Evolutionary conservation across 1,140 invertebrate species (phyloP).

Genomic region (Cotesia typhae): DNA sequence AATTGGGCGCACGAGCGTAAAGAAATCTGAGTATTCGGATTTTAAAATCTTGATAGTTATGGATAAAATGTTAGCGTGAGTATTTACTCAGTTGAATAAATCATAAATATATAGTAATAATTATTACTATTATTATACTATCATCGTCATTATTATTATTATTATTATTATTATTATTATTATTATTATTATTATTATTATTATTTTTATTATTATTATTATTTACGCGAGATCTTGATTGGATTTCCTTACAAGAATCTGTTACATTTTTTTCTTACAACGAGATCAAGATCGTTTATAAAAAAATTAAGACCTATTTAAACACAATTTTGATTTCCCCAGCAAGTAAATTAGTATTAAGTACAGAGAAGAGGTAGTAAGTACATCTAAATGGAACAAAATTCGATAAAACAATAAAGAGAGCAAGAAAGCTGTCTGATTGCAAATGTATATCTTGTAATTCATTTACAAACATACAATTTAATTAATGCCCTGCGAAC

Average conservation of each 20-base stretch:
- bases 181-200: neutral
- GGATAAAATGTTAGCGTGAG: no score
- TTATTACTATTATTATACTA: no score
- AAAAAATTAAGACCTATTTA: neutral
- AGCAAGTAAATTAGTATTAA: neutral
- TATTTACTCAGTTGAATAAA: neutral
- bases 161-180: conserved; percentile 4
- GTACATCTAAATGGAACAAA: neutral
- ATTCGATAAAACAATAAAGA: no score
- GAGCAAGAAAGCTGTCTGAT: neutral
- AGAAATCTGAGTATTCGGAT: neutral
- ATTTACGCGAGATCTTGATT: conserved; percentile 10
- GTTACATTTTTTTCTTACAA: conserved; percentile 7
- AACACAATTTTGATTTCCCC: neutral
- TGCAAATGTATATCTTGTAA: neutral
- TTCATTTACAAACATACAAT: conserved; percentile 7
- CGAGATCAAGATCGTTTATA: conserved; percentile 8
- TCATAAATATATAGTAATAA: neutral
- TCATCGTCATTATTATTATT: neutral
- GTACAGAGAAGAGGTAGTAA: conserved; percentile 22
- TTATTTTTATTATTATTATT: neutral
- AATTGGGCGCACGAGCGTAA: conserved; percentile 24
- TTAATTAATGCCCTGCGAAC: conserved; percentile 22
- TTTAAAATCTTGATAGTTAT: no score
- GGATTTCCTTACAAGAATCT: conserved; percentile 1